Evolutionary conservation across 2,888 invertebrate genomes (phyloP).

Genomic region (Chymomyza amoena): DNA sequence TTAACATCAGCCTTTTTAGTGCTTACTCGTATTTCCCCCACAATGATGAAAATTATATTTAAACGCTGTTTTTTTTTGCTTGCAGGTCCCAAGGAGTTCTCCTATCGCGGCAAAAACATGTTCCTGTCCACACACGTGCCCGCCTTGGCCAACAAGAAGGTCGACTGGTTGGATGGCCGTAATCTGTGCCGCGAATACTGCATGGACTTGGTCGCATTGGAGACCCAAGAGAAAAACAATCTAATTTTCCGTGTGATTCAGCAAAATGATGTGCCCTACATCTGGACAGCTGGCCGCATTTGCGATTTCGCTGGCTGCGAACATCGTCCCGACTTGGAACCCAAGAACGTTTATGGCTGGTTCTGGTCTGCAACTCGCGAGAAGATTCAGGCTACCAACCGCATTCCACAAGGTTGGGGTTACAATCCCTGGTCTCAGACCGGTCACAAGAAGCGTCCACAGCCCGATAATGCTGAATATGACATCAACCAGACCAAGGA

Average conservation of each 20-base stretch:
- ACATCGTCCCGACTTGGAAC: constrained; percentile 90
- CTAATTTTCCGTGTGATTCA: constrained; percentile 92
- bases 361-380: constrained; percentile 95
- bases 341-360: constrained; percentile 92
- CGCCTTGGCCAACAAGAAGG: constrained; percentile 87
- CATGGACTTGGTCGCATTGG: constrained; percentile 94
- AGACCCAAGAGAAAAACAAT: constrained; percentile 94
- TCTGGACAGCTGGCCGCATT: constrained; percentile 94
- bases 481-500: constrained; percentile 93
- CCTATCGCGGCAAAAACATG: constrained; percentile 91
- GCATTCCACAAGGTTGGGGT: constrained; percentile 81
- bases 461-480: constrained; percentile 94
- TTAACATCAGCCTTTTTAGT: neutral
- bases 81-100: constrained; percentile 93
- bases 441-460: constrained; percentile 92
- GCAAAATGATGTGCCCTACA: constrained; percentile 93
- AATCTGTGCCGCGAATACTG: constrained; percentile 95
- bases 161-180: constrained; percentile 94
- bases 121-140: constrained; percentile 92
- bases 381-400: constrained; percentile 90
- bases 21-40: neutral
- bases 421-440: constrained; percentile 95
- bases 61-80: constrained; percentile 32
- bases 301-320: constrained; percentile 97
- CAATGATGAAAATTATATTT: neutral